These are phyloP conservation scores for Pocillopora meandrina DNA, from an alignment of 92 coral and sea anemone species.

Conservation along the genomic window DNA sequence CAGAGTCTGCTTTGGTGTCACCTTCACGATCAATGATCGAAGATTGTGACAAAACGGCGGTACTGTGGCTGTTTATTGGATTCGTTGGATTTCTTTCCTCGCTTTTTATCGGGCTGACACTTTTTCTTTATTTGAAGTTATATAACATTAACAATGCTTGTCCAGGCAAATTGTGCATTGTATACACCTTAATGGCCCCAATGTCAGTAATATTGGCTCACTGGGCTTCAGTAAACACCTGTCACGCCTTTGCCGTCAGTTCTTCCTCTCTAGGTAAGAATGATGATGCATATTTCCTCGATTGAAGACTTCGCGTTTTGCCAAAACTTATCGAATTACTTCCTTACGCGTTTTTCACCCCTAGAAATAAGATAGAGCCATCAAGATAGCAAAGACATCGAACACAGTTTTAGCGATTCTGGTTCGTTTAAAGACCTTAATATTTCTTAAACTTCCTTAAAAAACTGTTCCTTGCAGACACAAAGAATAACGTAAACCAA, in stretches of 20 bases:
- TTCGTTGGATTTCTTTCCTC: conserved; percentile 12
- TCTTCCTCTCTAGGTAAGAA: conserved; percentile 53
- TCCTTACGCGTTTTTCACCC: neutral
- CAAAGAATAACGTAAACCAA: neutral
- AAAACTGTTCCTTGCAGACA: neutral
- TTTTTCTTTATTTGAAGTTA: conserved; percentile 37
- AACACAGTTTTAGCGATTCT: too few species aligned
- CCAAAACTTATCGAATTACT: neutral
- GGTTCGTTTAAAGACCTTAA: too few species aligned
- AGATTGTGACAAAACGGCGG: conserved; percentile 40
- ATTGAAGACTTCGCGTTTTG: neutral
- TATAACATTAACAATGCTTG: neutral
- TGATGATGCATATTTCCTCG: neutral
- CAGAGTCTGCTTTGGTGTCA: conserved; percentile 38
- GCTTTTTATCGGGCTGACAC: conserved; percentile 38
- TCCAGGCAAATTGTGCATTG: neutral
- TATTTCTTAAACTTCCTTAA: neutral
- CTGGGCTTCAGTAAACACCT: conserved; percentile 68
- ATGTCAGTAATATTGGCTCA: conserved; percentile 16
- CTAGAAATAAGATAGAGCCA: too few species aligned
- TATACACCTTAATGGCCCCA: neutral
- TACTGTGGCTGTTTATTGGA: conserved; percentile 33
- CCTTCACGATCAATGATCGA: conserved; percentile 46
- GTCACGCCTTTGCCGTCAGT: conserved; percentile 67
- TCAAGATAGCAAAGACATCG: too few species aligned